Percentiles rank a stretch among this genome's conserved stretches.
Evolutionary conservation across 1,140 invertebrate genomes (phyloP).

Genomic region (Saccostrea echinata): DNA sequence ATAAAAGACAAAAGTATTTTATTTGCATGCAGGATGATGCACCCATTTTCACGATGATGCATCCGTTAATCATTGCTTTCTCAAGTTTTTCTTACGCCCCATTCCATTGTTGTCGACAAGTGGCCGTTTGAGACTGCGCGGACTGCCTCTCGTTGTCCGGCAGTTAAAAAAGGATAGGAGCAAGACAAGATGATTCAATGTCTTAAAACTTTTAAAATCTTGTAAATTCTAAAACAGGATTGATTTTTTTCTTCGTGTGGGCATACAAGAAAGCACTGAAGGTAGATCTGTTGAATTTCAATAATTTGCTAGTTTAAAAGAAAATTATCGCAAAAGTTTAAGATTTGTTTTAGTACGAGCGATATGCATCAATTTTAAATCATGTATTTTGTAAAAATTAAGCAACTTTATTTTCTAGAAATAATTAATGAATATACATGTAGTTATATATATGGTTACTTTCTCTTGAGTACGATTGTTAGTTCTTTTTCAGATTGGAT

Average conservation of each 20-base stretch:
- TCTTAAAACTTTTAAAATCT: neutral
- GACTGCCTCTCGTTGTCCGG: neutral
- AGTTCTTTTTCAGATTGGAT: neutral
- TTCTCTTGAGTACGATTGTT: neutral
- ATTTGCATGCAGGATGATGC: too few relatives aligned
- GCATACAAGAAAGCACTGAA: neutral
- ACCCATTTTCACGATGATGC: neutral
- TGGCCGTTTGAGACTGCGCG: neutral
- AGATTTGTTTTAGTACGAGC: too few relatives aligned
- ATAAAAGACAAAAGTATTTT: too few relatives aligned
- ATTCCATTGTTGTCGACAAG: slow-evolving; percentile 5
- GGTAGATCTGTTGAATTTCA: neutral
- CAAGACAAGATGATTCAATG: neutral
- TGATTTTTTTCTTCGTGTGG: neutral
- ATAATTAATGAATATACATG: too few relatives aligned
- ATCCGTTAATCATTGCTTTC: neutral
- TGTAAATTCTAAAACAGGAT: slow-evolving; percentile 2
- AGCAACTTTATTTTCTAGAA: too few relatives aligned
- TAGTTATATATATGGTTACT: too few relatives aligned
- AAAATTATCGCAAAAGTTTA: too few relatives aligned
- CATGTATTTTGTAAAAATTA: too few relatives aligned
- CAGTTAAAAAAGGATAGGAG: neutral
- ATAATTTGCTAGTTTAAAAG: too few relatives aligned
- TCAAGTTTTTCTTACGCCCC: neutral
- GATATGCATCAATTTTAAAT: too few relatives aligned